Base-by-base conservation (phyloP, 53 echinoderm and acorn worm genomes). In the Arbacia lixula region DNA sequence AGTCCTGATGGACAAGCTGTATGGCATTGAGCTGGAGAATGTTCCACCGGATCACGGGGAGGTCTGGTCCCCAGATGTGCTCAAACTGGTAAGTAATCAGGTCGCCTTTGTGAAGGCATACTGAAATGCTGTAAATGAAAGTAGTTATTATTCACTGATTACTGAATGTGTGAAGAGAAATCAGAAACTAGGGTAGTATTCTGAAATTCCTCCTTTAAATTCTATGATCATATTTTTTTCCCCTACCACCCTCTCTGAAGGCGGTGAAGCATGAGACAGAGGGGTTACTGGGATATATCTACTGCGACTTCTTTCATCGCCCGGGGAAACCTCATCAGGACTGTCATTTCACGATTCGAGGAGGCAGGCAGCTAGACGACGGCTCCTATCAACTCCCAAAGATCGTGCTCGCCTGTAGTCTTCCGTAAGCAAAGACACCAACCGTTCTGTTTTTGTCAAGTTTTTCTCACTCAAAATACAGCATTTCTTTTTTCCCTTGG, bases 311-410 rank as follows among this genome's bases (percentile, higher is more conserved):
- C 66, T 95, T 85, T 84, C 88, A 94, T 28, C 66, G 94, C 31
- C 84, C 90, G 9, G 91, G 93, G 52, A 99, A 99, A 81, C 90
- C 99, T 5, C 86, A 90, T 11, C 94, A 99, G 51, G 99, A 99
- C 82, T 99, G 99, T 55, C 99, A 99, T 50, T 99, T 95, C 80
- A 99, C 95, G 39, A 95, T 99, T 51, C 67, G 99, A 36, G 92
- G 99, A 10, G 99, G 99, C 2, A 63, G 94, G 33, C 81, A 85
- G 33, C 82, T 92, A 42, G 99, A 99, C 56, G 94, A 99, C 55
- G 83, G 84, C 36, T 88, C 92, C 6, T 99, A 99, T 62, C 99
- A 99, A 58, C 74, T 92, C 35, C 99, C 99, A 16, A 90, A 85
- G 72, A 92, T 99, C 50, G 99, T 95, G 20, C 76, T 99, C 20